Base-by-base conservation (phyloP, 1,140 invertebrate genomes). In the Zaprionus capensis region DNA sequence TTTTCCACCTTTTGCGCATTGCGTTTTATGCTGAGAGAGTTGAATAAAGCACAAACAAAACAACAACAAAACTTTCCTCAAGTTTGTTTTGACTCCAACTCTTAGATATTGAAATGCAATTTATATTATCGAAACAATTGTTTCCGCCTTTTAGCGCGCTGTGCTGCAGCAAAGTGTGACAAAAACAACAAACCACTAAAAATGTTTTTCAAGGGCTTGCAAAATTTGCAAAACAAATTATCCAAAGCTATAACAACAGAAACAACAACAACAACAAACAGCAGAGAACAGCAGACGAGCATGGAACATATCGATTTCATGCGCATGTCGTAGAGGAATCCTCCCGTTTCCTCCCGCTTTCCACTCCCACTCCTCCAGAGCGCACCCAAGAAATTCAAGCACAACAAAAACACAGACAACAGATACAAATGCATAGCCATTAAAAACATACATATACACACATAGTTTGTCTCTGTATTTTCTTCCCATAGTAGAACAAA, bases 1-100 rank as follows among this genome's bases (percentile, higher is more conserved):
- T 75, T 82, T 80, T 80, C 63, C 58, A 68, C 64, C 61, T 73
- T 85, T 90, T 88, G 84, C 84, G 84, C 84, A 90, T 90, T 87
- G 81, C 81, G 67, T 82, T 86, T 81, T 71, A 72, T 72, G 70
- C 46, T 67, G 38, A 57, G 67, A 24, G 15, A 41, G 20, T 41
- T 34, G 17, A 59, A 5, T 34, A 59, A 36, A 36, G 12, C 28
- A 17, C 28, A 57, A 36, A 5, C 14, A 24, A 9, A 44, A 5
- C 11, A 5, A 44, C 12, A 24, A 28, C 36, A 66, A 41, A 12
- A 67, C 44, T 56, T 62, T 62, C 20, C 34, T 55, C 36, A 5
- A 24, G 41, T 73, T 72, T 66, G 63, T 67, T 72, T 72, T 59
- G 53, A 36, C 26, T 71, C 7, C 41, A 34, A 64, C 31, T 34